A percentile compares a stretch with the other conserved stretches of the same genome.
Evolutionary conservation across 2,888 invertebrate species (phyloP).

Genomic region (Mesoligia furuncula): DNA sequence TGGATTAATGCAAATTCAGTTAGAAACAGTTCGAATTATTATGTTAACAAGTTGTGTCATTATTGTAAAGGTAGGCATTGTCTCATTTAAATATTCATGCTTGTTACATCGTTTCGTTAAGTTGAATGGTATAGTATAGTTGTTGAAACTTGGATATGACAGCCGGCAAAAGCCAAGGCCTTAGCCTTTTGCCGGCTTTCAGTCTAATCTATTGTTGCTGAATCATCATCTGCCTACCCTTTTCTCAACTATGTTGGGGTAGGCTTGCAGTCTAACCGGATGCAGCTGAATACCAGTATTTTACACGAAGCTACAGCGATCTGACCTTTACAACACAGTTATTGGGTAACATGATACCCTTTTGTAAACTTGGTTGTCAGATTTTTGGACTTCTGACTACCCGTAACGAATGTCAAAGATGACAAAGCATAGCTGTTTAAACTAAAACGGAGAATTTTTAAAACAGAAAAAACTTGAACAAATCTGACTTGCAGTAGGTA

Average conservation of each 20-base stretch:
- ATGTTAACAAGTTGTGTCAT: constrained; percentile 14
- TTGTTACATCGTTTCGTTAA: neutral
- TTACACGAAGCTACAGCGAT: no score
- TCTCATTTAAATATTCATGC: constrained; percentile 17
- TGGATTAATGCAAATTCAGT: constrained; percentile 1
- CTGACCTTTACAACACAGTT: no score
- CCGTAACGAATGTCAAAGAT: no score
- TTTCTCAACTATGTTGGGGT: no score
- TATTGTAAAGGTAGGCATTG: constrained; percentile 6
- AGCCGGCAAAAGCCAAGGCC: neutral
- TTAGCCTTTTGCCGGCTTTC: neutral
- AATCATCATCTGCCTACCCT: no score
- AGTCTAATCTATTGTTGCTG: neutral
- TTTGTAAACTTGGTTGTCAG: no score
- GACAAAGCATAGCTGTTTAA: neutral
- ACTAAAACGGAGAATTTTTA: neutral
- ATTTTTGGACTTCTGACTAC: no score
- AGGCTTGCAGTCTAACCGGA: no score
- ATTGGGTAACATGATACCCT: no score
- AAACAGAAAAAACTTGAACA: neutral
- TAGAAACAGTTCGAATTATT: constrained; percentile 19
- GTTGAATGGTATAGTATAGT: no score
- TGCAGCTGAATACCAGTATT: no score
- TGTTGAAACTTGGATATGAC: neutral
- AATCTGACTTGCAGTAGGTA: no score